Evolutionary conservation across 2,888 invertebrate genomes (phyloP), one percentile per base, ranked within the genome.

Genomic region (Hybos culiciformis): DNA sequence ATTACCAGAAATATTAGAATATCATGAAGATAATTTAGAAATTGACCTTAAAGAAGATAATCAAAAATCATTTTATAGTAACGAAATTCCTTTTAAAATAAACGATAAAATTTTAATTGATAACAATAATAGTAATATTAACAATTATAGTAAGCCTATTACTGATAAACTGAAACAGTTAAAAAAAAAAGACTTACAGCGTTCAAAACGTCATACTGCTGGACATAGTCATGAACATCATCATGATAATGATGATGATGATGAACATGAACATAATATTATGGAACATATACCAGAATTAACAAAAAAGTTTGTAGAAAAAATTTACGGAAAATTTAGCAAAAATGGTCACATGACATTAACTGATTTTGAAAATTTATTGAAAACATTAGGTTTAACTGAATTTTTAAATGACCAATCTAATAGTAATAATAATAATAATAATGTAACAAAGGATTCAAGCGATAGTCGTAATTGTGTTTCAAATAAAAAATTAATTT

Each of bases 351-450:
- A 77, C 9, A 74, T 83, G 67, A 70, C 72, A 54, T 51, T 72
- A 49, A 72, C 73, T 5, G 80, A 78, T n/a, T 83, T 86, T 53
- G 77, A 79, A 49, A 73, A 65, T 41, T 72, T 85, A 68, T 66
- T 85, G 9, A 66, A 69, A 40, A 74, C 70, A 34, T 55, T 82
- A 49, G 73, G 75, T 15, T 62, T 81, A 4, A 61, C 70, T 42
- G 70, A 70, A 46, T 59, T 78, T 48, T 59, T 74, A 18, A 47
- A 53, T 23, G 48, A 12, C 26, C 12, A 26, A 19, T 20, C n/a
- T 36, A 36, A 20, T 36, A 36, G 6, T 19, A 36, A 6, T 15
- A 36, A 36, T 19, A 6, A 36, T 36, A 51, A 33, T 48, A 44
- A 41, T 42, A 43, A 17, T 33, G 38, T 7, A 20, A 32, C 24